Evolutionary conservation across 2,888 invertebrate genomes (phyloP), one percentile per base, ranked within the genome.

Genomic region (Emmelina monodactyla): DNA sequence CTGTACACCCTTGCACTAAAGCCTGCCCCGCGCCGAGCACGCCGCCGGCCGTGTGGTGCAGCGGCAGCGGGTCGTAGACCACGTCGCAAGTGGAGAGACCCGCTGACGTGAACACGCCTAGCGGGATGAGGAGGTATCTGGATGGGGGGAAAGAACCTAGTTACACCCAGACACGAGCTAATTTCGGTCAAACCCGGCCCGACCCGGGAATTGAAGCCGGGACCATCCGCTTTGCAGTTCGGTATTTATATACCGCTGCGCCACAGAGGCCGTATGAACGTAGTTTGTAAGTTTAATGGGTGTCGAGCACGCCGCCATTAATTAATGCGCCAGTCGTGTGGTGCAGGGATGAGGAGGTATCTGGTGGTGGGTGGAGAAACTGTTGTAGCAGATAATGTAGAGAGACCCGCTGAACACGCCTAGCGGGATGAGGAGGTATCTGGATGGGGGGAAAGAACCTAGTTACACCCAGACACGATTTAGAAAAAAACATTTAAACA

Each of bases 281-380:
- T n/a, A n/a, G n/a, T n/a, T n/a, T n/a, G n/a, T n/a, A n/a, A n/a
- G n/a, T n/a, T n/a, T n/a, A n/a, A n/a, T n/a, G n/a, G n/a, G 88
- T 83, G 1, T 93, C 94, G 10, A 95, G 72, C 31, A 93, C 85
- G 0, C 96, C 95, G 1, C 96, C n/a, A n/a, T n/a, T n/a, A n/a
- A n/a, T n/a, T n/a, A n/a, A n/a, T n/a, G n/a, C n/a, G n/a, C n/a
- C 97, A 1, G 95, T 92, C 0, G 94, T 90, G 58, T 99, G 98
- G 55, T 98, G 97, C 1, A 98, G n/a, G n/a, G n/a, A n/a, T n/a
- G n/a, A n/a, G n/a, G 82, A 0, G 98, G 98, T 37, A 98, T 79
- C 0, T 94, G 88, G 54, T 92, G 89, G 62, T 98, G 98, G 13
- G 96, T 67, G 0, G 92, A 75, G 58, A 98, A 97, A 0, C 71